Evolutionary conservation across 2,888 invertebrate genomes (phyloP).

Genomic region (Luffia ferchaultella): DNA sequence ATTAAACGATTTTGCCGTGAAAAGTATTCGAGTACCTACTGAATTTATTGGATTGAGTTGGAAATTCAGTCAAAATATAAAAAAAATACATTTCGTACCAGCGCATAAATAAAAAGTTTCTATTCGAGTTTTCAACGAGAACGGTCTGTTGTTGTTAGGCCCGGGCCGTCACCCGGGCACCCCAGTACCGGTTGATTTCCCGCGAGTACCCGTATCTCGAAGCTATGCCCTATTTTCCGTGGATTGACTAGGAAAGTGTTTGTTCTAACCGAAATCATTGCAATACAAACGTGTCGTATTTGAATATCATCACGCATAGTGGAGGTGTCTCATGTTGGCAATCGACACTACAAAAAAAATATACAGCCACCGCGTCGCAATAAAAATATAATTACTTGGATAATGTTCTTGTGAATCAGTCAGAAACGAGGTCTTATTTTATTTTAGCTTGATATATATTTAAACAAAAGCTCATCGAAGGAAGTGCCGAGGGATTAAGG

Average conservation of each 20-base stretch:
- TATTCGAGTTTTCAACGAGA: neutral
- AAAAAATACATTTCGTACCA: neutral
- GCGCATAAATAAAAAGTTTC: neutral
- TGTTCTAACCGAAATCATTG: neutral
- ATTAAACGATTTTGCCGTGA: too few species aligned
- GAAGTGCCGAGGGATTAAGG: slow-evolving; percentile 3
- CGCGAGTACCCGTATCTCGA: slow-evolving; percentile 9
- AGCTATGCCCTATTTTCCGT: slow-evolving; percentile 6
- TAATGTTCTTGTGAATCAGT: too few species aligned
- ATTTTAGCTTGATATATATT: neutral
- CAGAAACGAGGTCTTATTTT: too few species aligned
- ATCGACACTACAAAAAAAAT: too few species aligned
- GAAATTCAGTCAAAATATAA: neutral
- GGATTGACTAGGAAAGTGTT: slow-evolving; percentile 5
- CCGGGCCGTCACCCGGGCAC: neutral
- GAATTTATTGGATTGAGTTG: neutral
- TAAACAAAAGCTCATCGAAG: slow-evolving; percentile 5
- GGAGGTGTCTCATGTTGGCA: too few species aligned
- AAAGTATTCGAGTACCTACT: too few species aligned
- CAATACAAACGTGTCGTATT: neutral
- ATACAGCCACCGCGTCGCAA: too few species aligned
- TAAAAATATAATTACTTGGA: too few species aligned
- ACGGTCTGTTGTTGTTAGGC: neutral
- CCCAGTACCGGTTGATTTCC: slow-evolving; percentile 9
- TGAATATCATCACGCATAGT: too few species aligned